phyloP scores from a whole-genome alignment of 2,797 vertebrate species.

The Pteropus rufus region DNA sequence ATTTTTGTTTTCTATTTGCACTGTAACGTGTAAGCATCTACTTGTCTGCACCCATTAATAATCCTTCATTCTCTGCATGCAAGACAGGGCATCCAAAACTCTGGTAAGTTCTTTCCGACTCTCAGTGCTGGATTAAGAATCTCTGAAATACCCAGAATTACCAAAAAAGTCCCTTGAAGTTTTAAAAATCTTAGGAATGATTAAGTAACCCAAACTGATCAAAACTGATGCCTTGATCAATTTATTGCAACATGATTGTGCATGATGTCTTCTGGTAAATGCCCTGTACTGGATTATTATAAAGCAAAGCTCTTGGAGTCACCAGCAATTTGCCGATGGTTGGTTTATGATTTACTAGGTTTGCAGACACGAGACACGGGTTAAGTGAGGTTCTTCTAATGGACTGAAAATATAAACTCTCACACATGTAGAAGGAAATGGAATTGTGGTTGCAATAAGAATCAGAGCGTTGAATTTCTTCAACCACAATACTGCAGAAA shows the following conservation, averaged over 20 bases:
- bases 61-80: neutral
- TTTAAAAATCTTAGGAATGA: constrained; percentile 74
- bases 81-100: constrained; percentile 63
- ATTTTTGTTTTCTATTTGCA: constrained; percentile 65
- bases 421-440: constrained; percentile 75
- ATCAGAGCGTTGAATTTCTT: constrained; percentile 72
- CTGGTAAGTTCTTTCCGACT: constrained; percentile 73
- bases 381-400: constrained; percentile 68
- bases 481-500: constrained; percentile 75
- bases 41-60: constrained; percentile 2
- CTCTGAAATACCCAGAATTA: constrained; percentile 62
- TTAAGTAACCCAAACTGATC: constrained; percentile 63
- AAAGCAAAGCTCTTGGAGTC: constrained; percentile 67
- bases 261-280: constrained; percentile 53
- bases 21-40: constrained; percentile 48
- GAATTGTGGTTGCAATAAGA: constrained; percentile 77
- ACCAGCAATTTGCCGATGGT: constrained; percentile 52
- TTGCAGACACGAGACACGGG: constrained; percentile 55
- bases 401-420: constrained; percentile 78
- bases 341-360: constrained; percentile 55
- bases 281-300: constrained; percentile 63
- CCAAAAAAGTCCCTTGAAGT: constrained; percentile 64
- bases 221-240: constrained; percentile 60
- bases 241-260: constrained; percentile 70
- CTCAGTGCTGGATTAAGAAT: constrained; percentile 73